Percentiles rank a stretch among this genome's conserved stretches.
Conservation (phyloP, 2,113 vertebrate genomes). For the Oreotrochilus melanogaster region DNA sequence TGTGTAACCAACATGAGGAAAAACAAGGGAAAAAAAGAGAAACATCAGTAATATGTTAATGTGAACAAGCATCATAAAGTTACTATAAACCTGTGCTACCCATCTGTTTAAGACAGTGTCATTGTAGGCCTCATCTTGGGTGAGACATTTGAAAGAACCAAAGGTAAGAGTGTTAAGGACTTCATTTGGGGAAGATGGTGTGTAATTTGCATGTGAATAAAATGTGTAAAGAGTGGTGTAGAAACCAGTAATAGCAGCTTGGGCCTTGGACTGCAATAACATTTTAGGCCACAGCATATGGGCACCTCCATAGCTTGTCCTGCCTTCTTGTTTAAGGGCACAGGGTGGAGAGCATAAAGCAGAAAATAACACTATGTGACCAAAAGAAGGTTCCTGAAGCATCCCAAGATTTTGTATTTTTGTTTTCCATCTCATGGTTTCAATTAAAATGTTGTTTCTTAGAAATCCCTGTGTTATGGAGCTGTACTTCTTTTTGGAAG, state of each 20-base stretch:
- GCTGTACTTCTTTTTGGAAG: neutral
- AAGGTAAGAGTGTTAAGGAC: neutral
- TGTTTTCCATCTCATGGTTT: neutral
- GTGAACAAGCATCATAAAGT: neutral
- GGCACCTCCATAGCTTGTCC: neutral
- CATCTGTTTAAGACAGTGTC: neutral
- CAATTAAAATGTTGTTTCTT: neutral
- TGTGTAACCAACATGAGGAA: neutral
- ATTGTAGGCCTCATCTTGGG: neutral
- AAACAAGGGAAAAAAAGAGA: neutral
- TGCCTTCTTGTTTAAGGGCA: neutral
- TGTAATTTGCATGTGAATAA: neutral
- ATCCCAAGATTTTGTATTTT: neutral
- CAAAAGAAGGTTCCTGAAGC: neutral
- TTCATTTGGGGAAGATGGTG: neutral
- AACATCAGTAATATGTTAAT: neutral
- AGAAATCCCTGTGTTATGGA: neutral
- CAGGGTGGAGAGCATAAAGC: neutral
- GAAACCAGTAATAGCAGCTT: neutral
- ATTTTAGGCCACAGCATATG: neutral
- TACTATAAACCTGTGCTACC: neutral
- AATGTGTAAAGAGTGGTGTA: neutral
- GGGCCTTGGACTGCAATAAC: neutral
- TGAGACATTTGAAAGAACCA: neutral
- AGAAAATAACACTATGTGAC: neutral